Evolutionary conservation across 2,888 invertebrate genomes (phyloP), one percentile per base, ranked within the genome.

Genomic region (Beris chalybata): DNA sequence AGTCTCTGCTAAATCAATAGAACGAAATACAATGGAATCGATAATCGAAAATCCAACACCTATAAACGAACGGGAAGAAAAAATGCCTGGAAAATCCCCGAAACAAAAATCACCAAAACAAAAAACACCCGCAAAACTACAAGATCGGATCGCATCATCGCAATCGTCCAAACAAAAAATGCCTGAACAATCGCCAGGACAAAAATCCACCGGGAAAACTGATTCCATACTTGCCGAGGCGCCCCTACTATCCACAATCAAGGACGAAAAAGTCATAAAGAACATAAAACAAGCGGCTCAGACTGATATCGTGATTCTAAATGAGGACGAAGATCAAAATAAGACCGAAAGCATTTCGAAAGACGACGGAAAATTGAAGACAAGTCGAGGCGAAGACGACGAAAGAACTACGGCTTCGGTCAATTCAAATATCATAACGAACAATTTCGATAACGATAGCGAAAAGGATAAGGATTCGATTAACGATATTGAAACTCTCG

Each of bases 391-490:
- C 6, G 73, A 73, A 30, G 73, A 73, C 13, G 79, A 80, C 66
- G 80, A 80, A 65, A 73, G 78, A 1, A 80, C 79, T 9, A 80
- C 80, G 2, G 79, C 79, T 4, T 80, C 79, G 0, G 78, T 78
- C 1, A 80, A 78, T 66, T 80, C 79, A 0, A 78, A 75, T 55
- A 74, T 76, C 50, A 44, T 32, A 5, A 75, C 75, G 31, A 59
- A 69, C 66, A 69, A 71, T 9, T 70, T 70, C 43, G 71, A 72
- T 3, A 70, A 72, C 71, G 74, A 75, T 6, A 71, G 74, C 4
- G 75, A 31, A 11, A 31, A 22, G 12, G 31, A 53, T 30, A 38
- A 38, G 9, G 7, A 76, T 53, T 74, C 74, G 6, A 74, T 74
- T 15, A 52, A 59, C 9, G 50, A 63, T n/a, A 50, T 6, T 11